A percentile compares a stretch with the other conserved stretches of the same genome.
Conservation (phyloP, 2,113 vertebrate species). For the Sinocyclocheilus rhinocerous region DNA sequence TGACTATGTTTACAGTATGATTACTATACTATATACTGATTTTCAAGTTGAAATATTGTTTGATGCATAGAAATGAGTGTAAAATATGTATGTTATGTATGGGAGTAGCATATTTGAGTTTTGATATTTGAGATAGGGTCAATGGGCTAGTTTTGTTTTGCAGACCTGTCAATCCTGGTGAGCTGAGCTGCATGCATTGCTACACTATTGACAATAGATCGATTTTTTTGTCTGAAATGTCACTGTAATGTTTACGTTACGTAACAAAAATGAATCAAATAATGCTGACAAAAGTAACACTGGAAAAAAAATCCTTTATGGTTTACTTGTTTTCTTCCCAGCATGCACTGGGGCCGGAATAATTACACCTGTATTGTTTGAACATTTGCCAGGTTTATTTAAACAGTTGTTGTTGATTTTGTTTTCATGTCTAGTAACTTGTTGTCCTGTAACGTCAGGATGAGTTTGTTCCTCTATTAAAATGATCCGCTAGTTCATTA, state of each 20-base stretch:
- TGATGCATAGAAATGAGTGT: no score
- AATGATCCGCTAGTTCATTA: background rate
- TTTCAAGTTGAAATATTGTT: no score
- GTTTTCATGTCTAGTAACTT: background rate
- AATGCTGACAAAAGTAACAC: background rate
- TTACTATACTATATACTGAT: no score
- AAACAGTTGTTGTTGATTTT: constrained; percentile 6
- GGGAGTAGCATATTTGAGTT: background rate
- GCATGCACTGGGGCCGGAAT: background rate
- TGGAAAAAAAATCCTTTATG: background rate
- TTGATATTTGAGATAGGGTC: no score
- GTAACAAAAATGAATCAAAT: background rate
- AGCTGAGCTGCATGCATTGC: background rate
- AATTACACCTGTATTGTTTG: background rate
- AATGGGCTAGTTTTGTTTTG: background rate
- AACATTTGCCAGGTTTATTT: background rate
- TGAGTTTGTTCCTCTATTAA: background rate
- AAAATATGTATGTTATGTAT: background rate
- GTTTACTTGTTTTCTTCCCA: background rate
- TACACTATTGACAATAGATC: background rate
- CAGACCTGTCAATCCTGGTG: background rate
- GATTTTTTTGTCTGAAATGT: background rate
- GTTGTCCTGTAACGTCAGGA: background rate
- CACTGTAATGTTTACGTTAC: background rate
- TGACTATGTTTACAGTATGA: no score